Evolutionary conservation across 2,797 vertebrate genomes (phyloP), one percentile per base, ranked within the genome.

Genomic region (Hemibagrus guttatus): DNA sequence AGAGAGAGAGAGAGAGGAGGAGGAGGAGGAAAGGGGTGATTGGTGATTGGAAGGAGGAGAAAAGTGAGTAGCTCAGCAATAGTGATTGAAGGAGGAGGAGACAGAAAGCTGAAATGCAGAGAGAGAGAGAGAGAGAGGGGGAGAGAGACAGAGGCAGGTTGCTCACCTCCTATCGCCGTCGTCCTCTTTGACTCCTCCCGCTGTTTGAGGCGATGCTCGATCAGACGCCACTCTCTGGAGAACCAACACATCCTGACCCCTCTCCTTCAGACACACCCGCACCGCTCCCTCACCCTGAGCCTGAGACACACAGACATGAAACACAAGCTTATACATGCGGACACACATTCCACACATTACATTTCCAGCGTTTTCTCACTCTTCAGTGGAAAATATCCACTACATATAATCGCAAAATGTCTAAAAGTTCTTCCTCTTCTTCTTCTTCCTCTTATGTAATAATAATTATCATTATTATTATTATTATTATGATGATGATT

Each of bases 141-240:
- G 31, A 80, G 88, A 88, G 64, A 83, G 88, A 88, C 61, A 83
- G 56, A 84, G 26, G 71, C 68, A 84, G 83, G 86, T 87, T 87
- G 92, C 97, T 96, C 94, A 99, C 98, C 97, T 98, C 96, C 95
- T 96, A 90, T 97, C 95, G 26, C 92, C 92, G 63, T 96, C 96
- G 1, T 96, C 94, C 92, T 96, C 96, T 94, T 96, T 91, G 93
- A 94, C 93, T 92, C 95, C 95, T 21, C 94, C 94, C 14, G 93
- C 94, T 26, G 94, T 96, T 11, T 94, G 94, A 0, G 95, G 94
- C 2, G 95, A 95, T 19, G 96, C 95, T 91, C 96, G 95, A 16
- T 96, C 94, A 89, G 96, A 95, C 72, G 92, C 95, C 93, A 97
- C 97, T 92, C 96, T 96, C 95, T 94, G 97, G 94, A 99, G 95